Percentiles rank a stretch among this genome's conserved stretches.
phyloP scores from a whole-genome alignment of 2,113 vertebrate species.

The Crotalus viridis region DNA sequence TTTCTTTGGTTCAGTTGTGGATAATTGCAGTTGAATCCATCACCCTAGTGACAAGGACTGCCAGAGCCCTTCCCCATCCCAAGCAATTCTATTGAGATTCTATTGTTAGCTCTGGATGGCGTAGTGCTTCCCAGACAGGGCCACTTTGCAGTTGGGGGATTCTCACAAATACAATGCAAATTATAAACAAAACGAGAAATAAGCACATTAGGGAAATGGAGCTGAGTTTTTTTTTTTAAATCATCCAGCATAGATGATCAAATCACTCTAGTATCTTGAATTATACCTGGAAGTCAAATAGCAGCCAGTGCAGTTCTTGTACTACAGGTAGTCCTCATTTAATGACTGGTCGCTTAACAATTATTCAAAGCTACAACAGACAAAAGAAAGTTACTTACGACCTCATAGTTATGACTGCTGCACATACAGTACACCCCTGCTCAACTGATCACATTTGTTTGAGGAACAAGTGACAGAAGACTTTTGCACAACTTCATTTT shows the following conservation, averaged over 20 bases:
- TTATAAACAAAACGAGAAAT: background rate
- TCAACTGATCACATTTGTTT: background rate
- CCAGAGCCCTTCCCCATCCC: background rate
- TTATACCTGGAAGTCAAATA: background rate
- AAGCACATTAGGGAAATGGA: background rate
- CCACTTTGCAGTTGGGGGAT: background rate
- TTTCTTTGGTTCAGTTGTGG: background rate
- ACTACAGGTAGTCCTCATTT: background rate
- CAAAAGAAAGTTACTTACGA: background rate
- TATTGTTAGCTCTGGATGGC: background rate
- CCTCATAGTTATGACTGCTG: background rate
- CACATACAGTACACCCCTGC: background rate
- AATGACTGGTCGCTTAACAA: background rate
- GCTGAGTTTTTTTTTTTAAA: background rate
- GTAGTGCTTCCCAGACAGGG: background rate
- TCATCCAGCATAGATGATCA: background rate
- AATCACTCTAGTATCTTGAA: background rate
- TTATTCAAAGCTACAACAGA: background rate
- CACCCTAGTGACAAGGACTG: background rate
- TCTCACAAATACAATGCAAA: background rate
- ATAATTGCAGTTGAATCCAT: conserved; percentile 27
- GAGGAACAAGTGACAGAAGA: background rate
- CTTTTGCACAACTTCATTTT: background rate
- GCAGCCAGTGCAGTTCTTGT: background rate
- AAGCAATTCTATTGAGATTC: background rate